Evolutionary conservation across 1,140 invertebrate genomes (phyloP).

Genomic region (Drosophila tristis): DNA sequence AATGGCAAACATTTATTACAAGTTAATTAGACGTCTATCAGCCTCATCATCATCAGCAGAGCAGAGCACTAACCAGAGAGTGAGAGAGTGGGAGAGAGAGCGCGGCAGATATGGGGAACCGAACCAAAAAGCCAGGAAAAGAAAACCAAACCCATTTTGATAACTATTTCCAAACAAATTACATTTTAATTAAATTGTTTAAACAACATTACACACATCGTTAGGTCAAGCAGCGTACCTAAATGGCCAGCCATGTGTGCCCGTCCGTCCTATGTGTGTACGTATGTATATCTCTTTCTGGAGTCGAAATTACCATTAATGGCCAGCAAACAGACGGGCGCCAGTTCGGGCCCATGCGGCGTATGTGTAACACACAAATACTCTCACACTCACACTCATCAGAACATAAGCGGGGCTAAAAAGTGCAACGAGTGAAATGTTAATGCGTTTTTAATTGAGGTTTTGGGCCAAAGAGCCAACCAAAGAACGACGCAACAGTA

Average conservation of each 20-base stretch:
- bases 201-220: conserved; percentile 83
- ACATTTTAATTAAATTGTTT: conserved; percentile 84
- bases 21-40: conserved; percentile 81
- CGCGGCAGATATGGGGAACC: conserved; percentile 8
- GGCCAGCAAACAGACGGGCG: conserved; percentile 65
- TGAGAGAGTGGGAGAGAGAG: not conserved
- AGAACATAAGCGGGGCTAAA: conserved; percentile 4
- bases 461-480: conserved; percentile 68
- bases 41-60: conserved; percentile 69
- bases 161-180: conserved; percentile 84
- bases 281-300: conserved; percentile 30
- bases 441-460: conserved; percentile 84
- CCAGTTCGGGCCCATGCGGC: conserved; percentile 72
- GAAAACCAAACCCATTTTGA: conserved; percentile 71
- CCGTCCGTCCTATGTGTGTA: conserved; percentile 13
- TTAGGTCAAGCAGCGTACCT: conserved; percentile 82
- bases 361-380: conserved; percentile 64
- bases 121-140: conserved; percentile 16
- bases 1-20: conserved; percentile 82
- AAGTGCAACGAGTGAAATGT: conserved; percentile 79
- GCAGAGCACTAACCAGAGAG: conserved; percentile 5
- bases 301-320: conserved; percentile 76
- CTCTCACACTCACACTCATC: conserved; percentile 25
- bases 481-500: conserved; percentile 40
- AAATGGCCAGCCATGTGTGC: conserved; percentile 61